Conservation (phyloP, 2,888 invertebrate genomes). For the Cephus runcator region DNA sequence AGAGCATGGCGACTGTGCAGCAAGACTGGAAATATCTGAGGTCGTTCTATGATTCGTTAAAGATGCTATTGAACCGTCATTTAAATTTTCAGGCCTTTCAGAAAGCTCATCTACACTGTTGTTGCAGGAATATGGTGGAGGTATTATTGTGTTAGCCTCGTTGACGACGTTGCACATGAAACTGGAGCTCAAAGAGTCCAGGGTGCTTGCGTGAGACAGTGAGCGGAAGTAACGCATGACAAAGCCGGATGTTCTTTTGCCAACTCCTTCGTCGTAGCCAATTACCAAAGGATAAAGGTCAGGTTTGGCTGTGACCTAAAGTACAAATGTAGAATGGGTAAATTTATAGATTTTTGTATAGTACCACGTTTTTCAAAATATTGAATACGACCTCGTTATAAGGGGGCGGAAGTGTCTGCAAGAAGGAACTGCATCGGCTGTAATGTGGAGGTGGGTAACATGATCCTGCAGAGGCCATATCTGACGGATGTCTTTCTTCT, state of each 20-base stretch:
- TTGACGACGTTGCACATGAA: slow-evolving; percentile 87
- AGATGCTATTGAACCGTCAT: slow-evolving; percentile 57
- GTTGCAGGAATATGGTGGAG: slow-evolving; percentile 85
- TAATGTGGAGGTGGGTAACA: slow-evolving; percentile 87
- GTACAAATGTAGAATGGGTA: slow-evolving; percentile 42
- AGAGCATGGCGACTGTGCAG: slow-evolving; percentile 77
- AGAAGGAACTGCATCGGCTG: slow-evolving; percentile 85
- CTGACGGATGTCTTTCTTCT: slow-evolving; percentile 73
- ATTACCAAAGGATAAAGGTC: slow-evolving; percentile 87
- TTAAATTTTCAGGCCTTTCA: slow-evolving; percentile 51
- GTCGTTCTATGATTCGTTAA: slow-evolving; percentile 68
- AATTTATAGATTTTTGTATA: background rate
- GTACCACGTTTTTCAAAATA: background rate
- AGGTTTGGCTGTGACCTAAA: slow-evolving; percentile 85
- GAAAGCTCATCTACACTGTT: slow-evolving; percentile 76
- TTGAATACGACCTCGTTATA: slow-evolving; percentile 77
- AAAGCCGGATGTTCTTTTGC: slow-evolving; percentile 79
- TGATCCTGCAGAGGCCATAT: slow-evolving; percentile 82
- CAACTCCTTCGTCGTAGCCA: slow-evolving; percentile 76
- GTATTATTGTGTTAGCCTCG: slow-evolving; percentile 86
- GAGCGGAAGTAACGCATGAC: slow-evolving; percentile 89
- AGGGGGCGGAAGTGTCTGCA: slow-evolving; percentile 79
- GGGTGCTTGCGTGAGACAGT: slow-evolving; percentile 85
- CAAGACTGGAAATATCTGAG: slow-evolving; percentile 77
- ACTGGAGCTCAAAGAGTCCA: slow-evolving; percentile 88